Conservation (phyloP, 2,113 vertebrate genomes). For the Malaclemys terrapin region DNA sequence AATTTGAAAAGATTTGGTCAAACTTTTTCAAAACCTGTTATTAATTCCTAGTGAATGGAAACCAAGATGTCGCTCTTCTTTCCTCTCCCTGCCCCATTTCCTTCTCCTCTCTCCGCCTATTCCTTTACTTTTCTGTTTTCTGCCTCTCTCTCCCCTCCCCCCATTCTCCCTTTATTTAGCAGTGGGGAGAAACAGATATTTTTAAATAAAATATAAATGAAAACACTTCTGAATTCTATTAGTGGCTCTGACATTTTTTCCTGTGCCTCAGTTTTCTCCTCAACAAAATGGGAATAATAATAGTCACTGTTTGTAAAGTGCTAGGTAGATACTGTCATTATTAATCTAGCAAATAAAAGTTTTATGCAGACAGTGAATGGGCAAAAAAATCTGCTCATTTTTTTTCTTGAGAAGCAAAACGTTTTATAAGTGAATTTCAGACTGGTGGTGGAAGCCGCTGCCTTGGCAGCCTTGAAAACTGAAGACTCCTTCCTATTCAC, state of each 20-base stretch:
- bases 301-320: too few relatives aligned
- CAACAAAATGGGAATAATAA: too few relatives aligned
- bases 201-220: neutral
- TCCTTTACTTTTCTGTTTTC: neutral
- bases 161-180: neutral
- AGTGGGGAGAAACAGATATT: neutral
- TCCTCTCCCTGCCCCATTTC: neutral
- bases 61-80: neutral
- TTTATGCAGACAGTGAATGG: too few relatives aligned
- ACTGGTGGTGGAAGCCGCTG: neutral
- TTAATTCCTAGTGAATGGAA: too few relatives aligned
- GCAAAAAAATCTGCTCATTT: neutral
- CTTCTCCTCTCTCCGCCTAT: neutral
- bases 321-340: too few relatives aligned
- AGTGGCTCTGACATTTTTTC: neutral
- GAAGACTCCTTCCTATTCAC: neutral
- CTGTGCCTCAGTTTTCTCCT: too few relatives aligned
- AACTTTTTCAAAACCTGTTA: too few relatives aligned
- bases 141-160: neutral
- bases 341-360: neutral
- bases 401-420: neutral
- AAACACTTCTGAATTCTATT: neutral
- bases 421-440: neutral
- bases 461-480: neutral
- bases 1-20: too few relatives aligned